A percentile compares a stretch with the other conserved stretches of the same genome.
Conservation (phyloP, 1,140 invertebrate species). For the Zaprionus davidi region DNA sequence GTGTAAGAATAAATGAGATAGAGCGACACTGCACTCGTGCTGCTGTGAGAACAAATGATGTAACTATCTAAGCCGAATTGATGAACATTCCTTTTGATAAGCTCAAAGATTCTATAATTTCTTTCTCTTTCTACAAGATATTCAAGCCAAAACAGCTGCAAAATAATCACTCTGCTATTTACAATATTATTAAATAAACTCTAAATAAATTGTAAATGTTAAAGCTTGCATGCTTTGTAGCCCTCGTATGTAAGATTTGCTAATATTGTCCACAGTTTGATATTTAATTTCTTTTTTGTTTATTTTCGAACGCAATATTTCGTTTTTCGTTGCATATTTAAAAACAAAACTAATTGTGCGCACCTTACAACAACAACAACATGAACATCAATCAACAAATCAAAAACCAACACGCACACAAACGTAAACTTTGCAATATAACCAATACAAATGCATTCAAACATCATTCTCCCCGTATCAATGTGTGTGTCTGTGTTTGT, state of each 20-base stretch:
- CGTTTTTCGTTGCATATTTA: slow-evolving; percentile 46
- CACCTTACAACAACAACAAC: slow-evolving; percentile 23
- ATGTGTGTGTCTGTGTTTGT: slow-evolving; percentile 25
- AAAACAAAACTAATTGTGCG: slow-evolving; percentile 37
- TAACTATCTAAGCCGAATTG: not conserved
- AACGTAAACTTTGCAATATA: slow-evolving; percentile 5
- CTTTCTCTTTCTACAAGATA: not conserved
- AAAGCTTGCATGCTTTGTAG: slow-evolving; percentile 27
- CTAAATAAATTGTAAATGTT: not conserved
- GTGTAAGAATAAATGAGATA: not conserved
- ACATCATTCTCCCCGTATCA: slow-evolving; percentile 3
- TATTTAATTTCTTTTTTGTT: slow-evolving; percentile 19
- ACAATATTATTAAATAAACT: not conserved
- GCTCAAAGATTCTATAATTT: too few relatives aligned
- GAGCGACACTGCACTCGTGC: not conserved
- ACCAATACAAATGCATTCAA: not conserved
- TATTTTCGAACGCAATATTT: slow-evolving; percentile 20
- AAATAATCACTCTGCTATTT: not conserved
- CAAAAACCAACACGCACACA: slow-evolving; percentile 3
- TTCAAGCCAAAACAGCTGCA: not conserved
- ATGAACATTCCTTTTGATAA: too few relatives aligned
- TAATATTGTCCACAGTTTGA: slow-evolving; percentile 25
- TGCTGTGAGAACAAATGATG: not conserved
- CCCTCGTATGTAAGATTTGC: slow-evolving; percentile 9
- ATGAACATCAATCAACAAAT: slow-evolving; percentile 25